A percentile compares a stretch with the other conserved stretches of the same genome.
These are phyloP conservation scores for Hydrophis major DNA, from an alignment of 2,797 vertebrate species.

Conservation along the genomic window DNA sequence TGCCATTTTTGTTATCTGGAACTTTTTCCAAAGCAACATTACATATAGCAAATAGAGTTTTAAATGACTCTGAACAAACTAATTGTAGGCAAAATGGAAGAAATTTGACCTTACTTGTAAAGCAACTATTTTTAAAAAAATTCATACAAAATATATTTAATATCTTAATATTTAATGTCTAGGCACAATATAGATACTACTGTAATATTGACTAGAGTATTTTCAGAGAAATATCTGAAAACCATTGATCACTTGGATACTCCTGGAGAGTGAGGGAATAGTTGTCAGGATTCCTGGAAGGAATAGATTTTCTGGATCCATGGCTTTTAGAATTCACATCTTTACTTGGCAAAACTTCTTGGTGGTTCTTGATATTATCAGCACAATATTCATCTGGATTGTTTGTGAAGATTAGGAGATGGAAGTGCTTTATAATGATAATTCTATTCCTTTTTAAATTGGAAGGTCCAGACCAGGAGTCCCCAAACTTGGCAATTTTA, in stretches of 20 bases:
- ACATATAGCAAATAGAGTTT: conserved; percentile 53
- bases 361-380: neutral
- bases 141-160: neutral
- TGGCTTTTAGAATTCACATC: neutral
- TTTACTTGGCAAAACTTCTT: neutral
- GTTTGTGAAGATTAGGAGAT: neutral
- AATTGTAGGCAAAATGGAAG: conserved; percentile 54
- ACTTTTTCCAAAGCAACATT: conserved; percentile 59
- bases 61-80: conserved; percentile 58
- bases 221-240: neutral
- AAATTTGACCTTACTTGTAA: conserved; percentile 62
- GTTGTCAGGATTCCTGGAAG: neutral
- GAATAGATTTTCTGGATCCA: neutral
- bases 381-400: neutral
- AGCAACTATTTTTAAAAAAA: conserved; percentile 26
- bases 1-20: conserved; percentile 56
- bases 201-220: neutral
- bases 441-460: neutral
- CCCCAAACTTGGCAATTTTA: no score
- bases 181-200: neutral
- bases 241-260: neutral
- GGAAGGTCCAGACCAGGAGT: neutral
- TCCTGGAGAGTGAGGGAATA: neutral
- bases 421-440: neutral
- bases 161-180: neutral